A percentile compares a stretch with the other conserved stretches of the same genome.
Evolutionary conservation across 2,888 invertebrate genomes (phyloP).

Genomic region (Cephus nigrinus): DNA sequence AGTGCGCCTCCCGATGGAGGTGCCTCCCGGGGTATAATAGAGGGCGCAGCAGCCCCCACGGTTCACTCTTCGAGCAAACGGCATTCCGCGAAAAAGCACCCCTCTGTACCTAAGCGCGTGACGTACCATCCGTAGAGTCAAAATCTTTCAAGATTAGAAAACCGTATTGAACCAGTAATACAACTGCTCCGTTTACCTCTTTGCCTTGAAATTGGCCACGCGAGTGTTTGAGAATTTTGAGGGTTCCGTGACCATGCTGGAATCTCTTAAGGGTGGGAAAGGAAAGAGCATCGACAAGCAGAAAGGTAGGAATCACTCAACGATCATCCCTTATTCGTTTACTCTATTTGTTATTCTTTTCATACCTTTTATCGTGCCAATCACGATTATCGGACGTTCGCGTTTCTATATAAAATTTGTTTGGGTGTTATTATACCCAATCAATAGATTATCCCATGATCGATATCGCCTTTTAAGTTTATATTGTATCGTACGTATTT

Average conservation of each 20-base stretch:
- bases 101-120: neutral
- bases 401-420: neutral
- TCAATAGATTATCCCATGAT: neutral
- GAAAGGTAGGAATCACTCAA: neutral
- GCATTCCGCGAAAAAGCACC: conserved; percentile 38
- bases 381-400: neutral
- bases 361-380: neutral
- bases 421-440: neutral
- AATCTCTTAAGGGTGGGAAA: neutral
- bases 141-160: neutral
- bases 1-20: conserved; percentile 35
- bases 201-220: neutral
- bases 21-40: conserved; percentile 59
- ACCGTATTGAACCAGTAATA: neutral
- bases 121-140: neutral
- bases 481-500: too few relatives aligned
- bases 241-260: neutral
- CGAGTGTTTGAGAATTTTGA: neutral
- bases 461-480: neutral
- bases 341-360: neutral
- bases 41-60: conserved; percentile 54
- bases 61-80: conserved; percentile 51
- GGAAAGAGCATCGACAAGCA: neutral
- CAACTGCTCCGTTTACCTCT: neutral
- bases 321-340: neutral